These are phyloP conservation scores for Ailurus styani DNA, from an alignment of 2,113 vertebrate species.

Conservation along the genomic window DNA sequence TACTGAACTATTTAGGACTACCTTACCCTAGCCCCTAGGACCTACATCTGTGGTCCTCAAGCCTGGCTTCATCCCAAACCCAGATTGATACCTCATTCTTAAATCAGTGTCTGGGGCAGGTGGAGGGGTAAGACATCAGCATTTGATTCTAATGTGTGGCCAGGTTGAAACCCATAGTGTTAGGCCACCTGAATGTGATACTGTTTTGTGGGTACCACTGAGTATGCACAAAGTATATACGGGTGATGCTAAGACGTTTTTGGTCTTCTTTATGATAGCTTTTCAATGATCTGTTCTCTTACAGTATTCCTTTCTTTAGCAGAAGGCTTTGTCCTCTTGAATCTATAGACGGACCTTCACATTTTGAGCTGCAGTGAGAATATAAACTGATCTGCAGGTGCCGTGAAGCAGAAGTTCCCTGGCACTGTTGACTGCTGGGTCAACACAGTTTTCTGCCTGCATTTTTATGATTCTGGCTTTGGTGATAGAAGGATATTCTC, in stretches of 20 bases:
- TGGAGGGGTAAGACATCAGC: neutral
- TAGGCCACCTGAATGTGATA: neutral
- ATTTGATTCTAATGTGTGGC: neutral
- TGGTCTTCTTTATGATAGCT: neutral
- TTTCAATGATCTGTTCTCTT: neutral
- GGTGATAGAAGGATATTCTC: neutral
- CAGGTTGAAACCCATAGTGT: neutral
- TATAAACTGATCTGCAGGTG: neutral
- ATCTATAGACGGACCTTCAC: neutral
- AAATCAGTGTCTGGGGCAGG: neutral
- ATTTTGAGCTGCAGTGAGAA: neutral
- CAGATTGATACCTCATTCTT: neutral
- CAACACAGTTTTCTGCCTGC: neutral
- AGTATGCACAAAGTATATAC: neutral
- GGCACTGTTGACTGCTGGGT: neutral
- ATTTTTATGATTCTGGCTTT: neutral
- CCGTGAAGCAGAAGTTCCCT: neutral
- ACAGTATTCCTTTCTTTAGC: neutral
- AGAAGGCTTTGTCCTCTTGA: neutral
- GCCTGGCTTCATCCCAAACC: neutral
- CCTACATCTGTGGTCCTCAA: neutral
- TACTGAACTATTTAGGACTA: neutral
- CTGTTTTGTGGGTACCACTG: neutral
- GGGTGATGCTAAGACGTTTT: neutral
- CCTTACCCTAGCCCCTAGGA: neutral